These are phyloP conservation scores for Neolamprologus tretocephalus DNA, from an alignment of 2,113 vertebrate genomes.

Conservation along the genomic window DNA sequence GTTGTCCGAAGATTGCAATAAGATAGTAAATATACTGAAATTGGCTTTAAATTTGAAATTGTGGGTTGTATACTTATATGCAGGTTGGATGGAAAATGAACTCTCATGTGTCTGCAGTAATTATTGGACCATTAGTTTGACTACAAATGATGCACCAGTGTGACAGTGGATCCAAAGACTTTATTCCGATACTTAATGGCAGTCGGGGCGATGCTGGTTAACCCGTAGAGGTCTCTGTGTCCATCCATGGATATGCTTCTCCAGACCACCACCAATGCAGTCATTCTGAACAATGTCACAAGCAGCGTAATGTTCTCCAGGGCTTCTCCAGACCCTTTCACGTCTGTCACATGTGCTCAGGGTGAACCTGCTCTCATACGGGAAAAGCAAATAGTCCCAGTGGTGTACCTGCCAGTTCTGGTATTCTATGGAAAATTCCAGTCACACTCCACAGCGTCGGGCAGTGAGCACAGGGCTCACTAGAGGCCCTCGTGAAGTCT, in stretches of 20 bases:
- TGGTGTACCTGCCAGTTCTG: background rate
- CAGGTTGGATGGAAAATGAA: background rate
- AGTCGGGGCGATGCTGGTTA: accelerated
- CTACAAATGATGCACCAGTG: background rate
- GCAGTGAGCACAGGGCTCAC: background rate
- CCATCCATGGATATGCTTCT: background rate
- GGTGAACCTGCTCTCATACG: background rate
- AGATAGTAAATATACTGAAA: background rate
- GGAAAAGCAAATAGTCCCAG: background rate
- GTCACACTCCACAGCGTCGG: background rate
- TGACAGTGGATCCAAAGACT: background rate
- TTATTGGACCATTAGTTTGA: background rate
- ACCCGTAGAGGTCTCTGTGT: background rate
- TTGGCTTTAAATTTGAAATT: background rate
- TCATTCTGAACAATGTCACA: background rate
- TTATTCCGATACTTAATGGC: background rate
- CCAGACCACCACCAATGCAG: background rate
- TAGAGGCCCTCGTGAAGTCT: background rate
- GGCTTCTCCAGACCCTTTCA: background rate
- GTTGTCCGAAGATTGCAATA: accelerated
- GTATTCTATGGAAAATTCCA: background rate
- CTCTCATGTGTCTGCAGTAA: background rate
- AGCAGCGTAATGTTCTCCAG: background rate
- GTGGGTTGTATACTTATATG: background rate
- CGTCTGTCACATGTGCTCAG: background rate